These are phyloP conservation scores for Nasonia vitripennis DNA, from an alignment of 1,140 invertebrate genomes.

Conservation along the genomic window DNA sequence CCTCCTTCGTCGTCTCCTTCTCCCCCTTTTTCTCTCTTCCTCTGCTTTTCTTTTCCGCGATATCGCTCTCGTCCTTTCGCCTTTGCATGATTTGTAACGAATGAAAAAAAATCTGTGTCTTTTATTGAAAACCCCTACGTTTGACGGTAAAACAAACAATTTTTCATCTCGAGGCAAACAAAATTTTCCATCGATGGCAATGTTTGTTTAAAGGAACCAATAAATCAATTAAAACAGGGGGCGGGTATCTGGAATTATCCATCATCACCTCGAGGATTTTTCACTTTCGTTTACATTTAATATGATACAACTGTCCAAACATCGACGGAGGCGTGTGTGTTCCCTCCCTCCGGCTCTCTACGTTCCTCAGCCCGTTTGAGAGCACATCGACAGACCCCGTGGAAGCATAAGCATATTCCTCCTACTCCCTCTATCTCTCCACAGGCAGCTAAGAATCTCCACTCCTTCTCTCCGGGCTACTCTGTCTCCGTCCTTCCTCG, in stretches of 20 bases:
- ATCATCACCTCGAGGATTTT: background rate
- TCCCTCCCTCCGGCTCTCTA: background rate
- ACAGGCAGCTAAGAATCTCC: conserved; percentile 56
- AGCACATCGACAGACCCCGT: background rate
- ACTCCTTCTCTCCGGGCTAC: conserved; percentile 38
- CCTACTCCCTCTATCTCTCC: conserved; percentile 51
- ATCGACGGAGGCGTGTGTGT: background rate
- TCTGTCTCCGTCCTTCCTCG: conserved; percentile 49
- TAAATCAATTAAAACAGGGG: background rate
- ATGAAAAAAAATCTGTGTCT: conserved; percentile 10
- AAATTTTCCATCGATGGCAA: background rate
- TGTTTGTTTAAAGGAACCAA: background rate
- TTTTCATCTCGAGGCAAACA: background rate
- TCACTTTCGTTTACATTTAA: background rate
- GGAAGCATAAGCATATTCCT: conserved; percentile 43
- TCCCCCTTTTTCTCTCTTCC: conserved; percentile 48
- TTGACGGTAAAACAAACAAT: background rate
- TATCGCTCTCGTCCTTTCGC: conserved; percentile 35
- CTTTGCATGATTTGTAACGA: conserved; percentile 24
- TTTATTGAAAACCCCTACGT: background rate
- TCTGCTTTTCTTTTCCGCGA: conserved; percentile 21
- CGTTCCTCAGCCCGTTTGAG: background rate
- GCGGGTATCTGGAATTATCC: background rate
- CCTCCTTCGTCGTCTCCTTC: conserved; percentile 45
- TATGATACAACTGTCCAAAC: conserved; percentile 15